Conservation (phyloP, 2,113 vertebrate genomes). For the Nothobranchius furzeri region DNA sequence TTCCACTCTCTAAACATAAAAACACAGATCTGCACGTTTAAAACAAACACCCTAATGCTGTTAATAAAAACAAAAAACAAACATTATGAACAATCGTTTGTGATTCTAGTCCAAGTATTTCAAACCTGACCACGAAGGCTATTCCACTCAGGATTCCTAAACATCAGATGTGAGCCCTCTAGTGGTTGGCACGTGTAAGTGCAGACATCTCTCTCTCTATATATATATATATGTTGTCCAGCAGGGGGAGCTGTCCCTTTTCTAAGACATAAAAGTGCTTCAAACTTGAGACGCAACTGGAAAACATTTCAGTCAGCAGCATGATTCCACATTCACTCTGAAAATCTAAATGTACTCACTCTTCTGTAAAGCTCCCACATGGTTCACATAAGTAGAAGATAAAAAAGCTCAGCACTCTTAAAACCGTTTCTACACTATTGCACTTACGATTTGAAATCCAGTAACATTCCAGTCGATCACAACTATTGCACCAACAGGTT, state of each 20-base stretch:
- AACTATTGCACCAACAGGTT: constrained; percentile 22
- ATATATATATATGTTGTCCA: not conserved
- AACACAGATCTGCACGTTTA: constrained; percentile 1
- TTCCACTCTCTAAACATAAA: not conserved
- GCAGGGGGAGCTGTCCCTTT: constrained; percentile 15
- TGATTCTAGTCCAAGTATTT: too few species aligned
- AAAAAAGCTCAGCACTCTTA: constrained; percentile 34
- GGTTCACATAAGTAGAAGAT: constrained; percentile 25
- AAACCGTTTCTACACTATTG: constrained; percentile 48
- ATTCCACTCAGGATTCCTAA: constrained; percentile 6
- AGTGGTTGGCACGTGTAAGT: constrained; percentile 16
- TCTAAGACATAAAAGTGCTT: constrained; percentile 53
- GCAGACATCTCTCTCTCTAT: not conserved
- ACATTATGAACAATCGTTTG: not conserved
- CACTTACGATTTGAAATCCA: constrained; percentile 37
- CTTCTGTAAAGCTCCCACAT: constrained; percentile 25
- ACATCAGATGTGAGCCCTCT: constrained; percentile 15
- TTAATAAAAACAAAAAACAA: not conserved
- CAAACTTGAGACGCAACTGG: not conserved
- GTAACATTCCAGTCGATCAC: constrained; percentile 45
- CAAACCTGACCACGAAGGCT: not conserved
- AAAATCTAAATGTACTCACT: not conserved
- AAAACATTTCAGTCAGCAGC: not conserved
- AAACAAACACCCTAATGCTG: not conserved
- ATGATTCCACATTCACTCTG: constrained; percentile 21